Conservation (phyloP, 2,888 invertebrate species). For the Germaria angustata region DNA sequence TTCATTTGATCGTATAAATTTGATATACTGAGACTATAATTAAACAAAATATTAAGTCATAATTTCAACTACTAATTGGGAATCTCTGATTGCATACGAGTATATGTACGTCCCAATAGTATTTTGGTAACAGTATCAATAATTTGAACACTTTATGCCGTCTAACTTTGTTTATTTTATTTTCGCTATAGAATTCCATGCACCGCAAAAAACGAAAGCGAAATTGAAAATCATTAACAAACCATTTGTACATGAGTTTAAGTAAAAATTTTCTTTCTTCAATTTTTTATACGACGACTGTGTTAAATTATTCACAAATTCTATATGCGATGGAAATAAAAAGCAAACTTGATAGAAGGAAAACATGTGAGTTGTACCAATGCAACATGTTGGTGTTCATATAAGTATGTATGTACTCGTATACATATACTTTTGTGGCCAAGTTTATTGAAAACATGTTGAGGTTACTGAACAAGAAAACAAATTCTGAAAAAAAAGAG, state of each 20-base stretch:
- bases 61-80: too few relatives aligned
- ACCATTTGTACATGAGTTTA: constrained; percentile 15
- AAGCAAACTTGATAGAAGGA: background rate
- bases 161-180: background rate
- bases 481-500: background rate
- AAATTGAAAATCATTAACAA: constrained; percentile 55
- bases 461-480: constrained; percentile 48
- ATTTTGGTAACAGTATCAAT: constrained; percentile 21
- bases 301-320: constrained; percentile 52
- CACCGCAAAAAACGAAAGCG: constrained; percentile 46
- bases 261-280: background rate
- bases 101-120: background rate
- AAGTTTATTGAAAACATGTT: constrained; percentile 53
- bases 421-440: constrained; percentile 7
- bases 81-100: background rate
- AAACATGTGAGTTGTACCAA: background rate
- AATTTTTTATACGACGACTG: constrained; percentile 25
- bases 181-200: constrained; percentile 31
- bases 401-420: background rate
- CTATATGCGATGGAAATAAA: constrained; percentile 9
- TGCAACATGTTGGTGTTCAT: constrained; percentile 14
- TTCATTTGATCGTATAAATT: too few relatives aligned
- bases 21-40: too few relatives aligned
- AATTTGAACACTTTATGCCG: background rate
- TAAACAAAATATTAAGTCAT: too few relatives aligned